phyloP scores from a whole-genome alignment of 2,888 invertebrate genomes.

The Cantharis lateralis region DNA sequence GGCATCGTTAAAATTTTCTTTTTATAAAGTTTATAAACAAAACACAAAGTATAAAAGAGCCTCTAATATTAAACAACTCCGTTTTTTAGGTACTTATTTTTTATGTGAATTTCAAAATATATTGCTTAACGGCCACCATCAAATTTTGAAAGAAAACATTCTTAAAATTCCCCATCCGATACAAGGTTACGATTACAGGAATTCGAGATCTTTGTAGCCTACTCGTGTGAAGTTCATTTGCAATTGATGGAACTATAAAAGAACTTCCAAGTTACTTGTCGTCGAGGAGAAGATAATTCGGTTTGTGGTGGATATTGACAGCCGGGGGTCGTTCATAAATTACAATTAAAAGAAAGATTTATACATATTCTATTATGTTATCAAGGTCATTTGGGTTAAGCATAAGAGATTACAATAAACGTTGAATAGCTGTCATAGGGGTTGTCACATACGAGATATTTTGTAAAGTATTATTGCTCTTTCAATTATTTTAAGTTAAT shows the following conservation, averaged over 20 bases:
- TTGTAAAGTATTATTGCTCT: background rate
- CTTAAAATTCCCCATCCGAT: background rate
- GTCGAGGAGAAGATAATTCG: background rate
- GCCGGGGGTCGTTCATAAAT: background rate
- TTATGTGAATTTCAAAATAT: background rate
- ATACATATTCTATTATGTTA: background rate
- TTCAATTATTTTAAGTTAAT: background rate
- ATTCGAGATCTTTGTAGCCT: background rate
- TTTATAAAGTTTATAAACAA: background rate
- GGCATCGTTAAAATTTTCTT: background rate
- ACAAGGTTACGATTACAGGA: background rate
- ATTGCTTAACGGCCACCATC: background rate
- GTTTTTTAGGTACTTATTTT: background rate
- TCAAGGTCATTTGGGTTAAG: background rate
- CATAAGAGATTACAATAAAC: background rate
- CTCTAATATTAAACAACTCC: background rate
- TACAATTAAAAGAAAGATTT: background rate
- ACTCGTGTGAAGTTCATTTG: background rate
- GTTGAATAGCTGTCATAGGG: background rate
- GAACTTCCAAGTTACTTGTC: background rate
- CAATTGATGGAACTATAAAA: background rate
- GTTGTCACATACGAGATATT: background rate
- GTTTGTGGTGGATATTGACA: background rate
- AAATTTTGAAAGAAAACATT: background rate
- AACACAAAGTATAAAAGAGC: background rate